Evolutionary conservation across 1,140 invertebrate species (phyloP), one percentile per base, ranked within the genome.

Genomic region (Caenorhabditis briggsae): DNA sequence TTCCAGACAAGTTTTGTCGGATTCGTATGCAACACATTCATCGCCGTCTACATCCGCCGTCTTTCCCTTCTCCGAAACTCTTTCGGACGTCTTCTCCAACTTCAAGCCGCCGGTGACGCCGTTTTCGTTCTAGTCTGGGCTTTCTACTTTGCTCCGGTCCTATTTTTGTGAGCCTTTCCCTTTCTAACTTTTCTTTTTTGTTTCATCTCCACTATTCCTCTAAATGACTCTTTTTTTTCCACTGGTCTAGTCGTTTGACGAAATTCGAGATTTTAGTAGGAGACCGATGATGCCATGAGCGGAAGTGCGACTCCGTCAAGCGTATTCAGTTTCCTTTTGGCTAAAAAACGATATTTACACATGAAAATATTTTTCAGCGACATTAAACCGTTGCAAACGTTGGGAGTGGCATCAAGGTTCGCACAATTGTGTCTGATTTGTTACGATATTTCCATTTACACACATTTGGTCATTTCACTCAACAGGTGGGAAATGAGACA

Each of bases 401-500:
- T 85, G 50, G 43, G 46, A 18, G n/a, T 85, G 11, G 84, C 84
- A 7, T 25, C 84, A 20, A 46, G 84, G 46, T 74, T 85, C 7
- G 84, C 61, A n/a, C 84, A 85, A 33, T 50, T 85, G 18, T 85
- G 84, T 56, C 50, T 85, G 23, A 85, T 85, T 48, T 85, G 84
- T 48, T 85, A 85, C 65, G 84, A 85, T 48, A 85, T 85, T 74
- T 85, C 84, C 11, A 70, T 85, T 50, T 85, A 85, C 84, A 85
- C 84, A 12, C 84, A 85, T 85, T 23, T 85, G 7, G 65, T 85
- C 50, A 85, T 85, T 56, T 85, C 84, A 33, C 50, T 85, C 12
- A 85, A 85, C 84, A 85, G 84, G 84, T 85, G 11, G 6, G 64
- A 18, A 12, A 46, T 46, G 33, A 16, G 7, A 7, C 50, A 58